Conservation (phyloP, 2,797 vertebrate genomes). For the Muraenolepis orangiensis region DNA sequence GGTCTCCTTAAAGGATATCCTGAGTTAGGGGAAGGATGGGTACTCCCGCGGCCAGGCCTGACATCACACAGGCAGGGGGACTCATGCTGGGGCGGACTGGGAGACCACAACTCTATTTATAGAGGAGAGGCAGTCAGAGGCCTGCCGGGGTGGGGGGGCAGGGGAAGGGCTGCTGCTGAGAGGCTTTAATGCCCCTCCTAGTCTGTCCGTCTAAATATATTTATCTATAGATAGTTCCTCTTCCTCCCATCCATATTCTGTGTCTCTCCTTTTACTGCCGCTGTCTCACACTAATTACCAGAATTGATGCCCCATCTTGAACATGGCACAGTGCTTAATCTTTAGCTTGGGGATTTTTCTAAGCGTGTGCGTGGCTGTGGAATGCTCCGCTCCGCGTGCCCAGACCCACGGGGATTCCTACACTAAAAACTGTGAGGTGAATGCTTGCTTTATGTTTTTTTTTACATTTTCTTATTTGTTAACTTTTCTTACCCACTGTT, state of each 20-base stretch:
- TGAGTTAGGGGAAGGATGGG: background rate
- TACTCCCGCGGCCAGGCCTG: background rate
- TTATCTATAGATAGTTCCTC: slow-evolving; percentile 10
- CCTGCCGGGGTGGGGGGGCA: slow-evolving; percentile 44
- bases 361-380: background rate
- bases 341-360: background rate
- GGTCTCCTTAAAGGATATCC: background rate
- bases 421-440: background rate
- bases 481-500: background rate
- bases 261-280: slow-evolving; percentile 12
- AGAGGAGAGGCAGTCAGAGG: slow-evolving; percentile 57
- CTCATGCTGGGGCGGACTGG: slow-evolving; percentile 36
- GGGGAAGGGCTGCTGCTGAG: slow-evolving; percentile 35
- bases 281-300: background rate
- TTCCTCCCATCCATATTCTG: slow-evolving; percentile 20
- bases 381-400: background rate
- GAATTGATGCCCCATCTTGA: background rate
- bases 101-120: slow-evolving; percentile 56
- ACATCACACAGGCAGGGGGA: slow-evolving; percentile 32
- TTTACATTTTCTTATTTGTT: background rate
- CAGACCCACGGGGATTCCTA: background rate
- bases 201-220: slow-evolving; percentile 25
- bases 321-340: background rate
- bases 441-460: background rate
- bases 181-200: background rate